Evolutionary conservation across 1,140 invertebrate species (phyloP), one percentile per base, ranked within the genome.

Genomic region (Papilio polytes): DNA sequence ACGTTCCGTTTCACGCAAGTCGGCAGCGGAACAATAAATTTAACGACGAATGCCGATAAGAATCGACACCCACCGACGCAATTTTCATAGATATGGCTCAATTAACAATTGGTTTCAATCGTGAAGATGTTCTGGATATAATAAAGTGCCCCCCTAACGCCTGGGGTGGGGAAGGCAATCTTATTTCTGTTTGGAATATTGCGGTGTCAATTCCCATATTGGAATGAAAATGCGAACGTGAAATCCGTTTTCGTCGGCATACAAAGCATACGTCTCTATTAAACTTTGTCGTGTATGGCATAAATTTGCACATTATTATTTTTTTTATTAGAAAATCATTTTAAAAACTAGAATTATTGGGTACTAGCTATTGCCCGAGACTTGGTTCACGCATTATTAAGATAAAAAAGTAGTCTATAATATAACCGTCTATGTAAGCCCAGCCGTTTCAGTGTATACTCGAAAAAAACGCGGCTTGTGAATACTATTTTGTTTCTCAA

Each of bases 61-160:
- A 89, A 92, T 94, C 91, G 89, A 87, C 86, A 87, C 86, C 85
- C 86, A 90, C 87, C 88, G 90, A 90, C 90, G 91, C 90, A 89
- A 93, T 93, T 94, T 92, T 94, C 92, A 93, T 94, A 93, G 93
- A 94, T 94, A 94, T 92, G 88, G 90, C 93, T 94, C 93, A 94
- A 94, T 94, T 94, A 94, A 94, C 92, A 94, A 94, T 94, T 89
- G 93, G 93, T 94, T 94, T 94, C 92, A 94, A 94, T 94, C 92
- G 91, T 85, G 91, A 93, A 93, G 93, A 94, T 91, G 92, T 92
- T 92, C 88, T 82, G 89, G 87, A 88, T 88, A 90, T 92, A 94
- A 94, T 92, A 94, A 94, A 94, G 90, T 92, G 86, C 87, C 89
- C 84, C 89, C 63, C 63, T 26, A 6, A 4, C 22, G 59, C 20